Evolutionary conservation across 2,888 invertebrate species (phyloP).

Genomic region (Hetaerina titia): DNA sequence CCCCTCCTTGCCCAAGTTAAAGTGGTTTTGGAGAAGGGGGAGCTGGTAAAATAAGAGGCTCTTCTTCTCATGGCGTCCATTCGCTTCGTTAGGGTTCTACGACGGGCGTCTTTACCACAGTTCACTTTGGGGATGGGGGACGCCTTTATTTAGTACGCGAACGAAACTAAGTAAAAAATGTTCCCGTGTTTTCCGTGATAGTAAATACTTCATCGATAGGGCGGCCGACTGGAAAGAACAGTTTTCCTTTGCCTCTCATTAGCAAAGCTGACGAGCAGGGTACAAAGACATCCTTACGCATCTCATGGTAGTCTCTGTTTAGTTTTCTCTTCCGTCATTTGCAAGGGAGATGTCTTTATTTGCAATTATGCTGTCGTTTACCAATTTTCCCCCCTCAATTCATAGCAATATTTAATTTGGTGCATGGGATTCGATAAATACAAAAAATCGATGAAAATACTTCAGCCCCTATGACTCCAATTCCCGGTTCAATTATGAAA

Average conservation of each 20-base stretch:
- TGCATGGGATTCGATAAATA: too few relatives aligned
- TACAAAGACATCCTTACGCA: too few relatives aligned
- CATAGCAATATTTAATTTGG: too few relatives aligned
- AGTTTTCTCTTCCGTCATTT: background rate
- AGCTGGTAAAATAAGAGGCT: background rate
- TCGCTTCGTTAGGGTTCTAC: conserved; percentile 30
- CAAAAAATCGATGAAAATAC: too few relatives aligned
- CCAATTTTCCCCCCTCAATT: too few relatives aligned
- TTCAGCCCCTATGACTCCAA: too few relatives aligned
- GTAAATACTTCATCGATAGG: background rate
- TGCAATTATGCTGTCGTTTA: too few relatives aligned
- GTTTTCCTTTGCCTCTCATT: background rate
- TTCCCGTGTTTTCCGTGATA: background rate
- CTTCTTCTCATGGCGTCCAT: background rate
- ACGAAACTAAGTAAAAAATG: background rate
- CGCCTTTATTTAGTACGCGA: background rate
- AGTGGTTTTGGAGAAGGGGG: background rate
- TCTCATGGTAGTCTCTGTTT: background rate
- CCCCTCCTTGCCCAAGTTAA: background rate
- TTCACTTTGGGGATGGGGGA: background rate
- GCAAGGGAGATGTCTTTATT: too few relatives aligned
- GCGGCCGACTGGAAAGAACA: background rate
- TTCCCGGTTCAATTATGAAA: too few relatives aligned
- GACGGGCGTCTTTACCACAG: background rate
- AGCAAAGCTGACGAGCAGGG: background rate